Percentiles rank a stretch among this genome's conserved stretches.
These are phyloP conservation scores for Aporophyla nigra DNA, from an alignment of 2,888 invertebrate species.

Conservation along the genomic window DNA sequence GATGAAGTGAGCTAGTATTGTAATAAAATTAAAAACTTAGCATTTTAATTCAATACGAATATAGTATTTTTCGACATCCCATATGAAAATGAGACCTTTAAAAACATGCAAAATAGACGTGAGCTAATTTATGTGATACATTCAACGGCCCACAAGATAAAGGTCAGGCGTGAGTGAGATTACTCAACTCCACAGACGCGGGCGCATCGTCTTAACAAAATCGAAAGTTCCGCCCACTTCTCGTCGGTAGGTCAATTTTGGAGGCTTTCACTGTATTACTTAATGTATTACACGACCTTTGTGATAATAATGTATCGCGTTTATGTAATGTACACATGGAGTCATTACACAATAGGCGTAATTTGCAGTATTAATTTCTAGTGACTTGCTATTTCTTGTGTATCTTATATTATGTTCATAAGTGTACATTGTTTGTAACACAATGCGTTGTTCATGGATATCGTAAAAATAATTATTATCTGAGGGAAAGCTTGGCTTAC, in stretches of 20 bases:
- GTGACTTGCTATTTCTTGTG: constrained; percentile 45
- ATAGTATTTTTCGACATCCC: background rate
- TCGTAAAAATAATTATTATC: constrained; percentile 38
- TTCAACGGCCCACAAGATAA: constrained; percentile 69
- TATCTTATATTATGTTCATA: constrained; percentile 10
- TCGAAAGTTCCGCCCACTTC: constrained; percentile 83
- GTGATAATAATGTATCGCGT: constrained; percentile 66
- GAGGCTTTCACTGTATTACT: constrained; percentile 77
- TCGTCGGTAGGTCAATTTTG: constrained; percentile 78
- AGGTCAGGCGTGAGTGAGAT: constrained; percentile 78
- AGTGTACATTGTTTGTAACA: constrained; percentile 39
- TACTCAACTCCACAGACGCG: constrained; percentile 70
- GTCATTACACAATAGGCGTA: constrained; percentile 60
- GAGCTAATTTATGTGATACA: constrained; percentile 59
- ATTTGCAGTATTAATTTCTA: constrained; percentile 50
- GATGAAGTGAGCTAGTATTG: too few relatives aligned
- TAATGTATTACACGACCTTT: constrained; percentile 76
- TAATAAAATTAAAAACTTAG: too few relatives aligned
- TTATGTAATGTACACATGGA: constrained; percentile 66
- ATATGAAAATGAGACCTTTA: constrained; percentile 28
- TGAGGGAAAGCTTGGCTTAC: constrained; percentile 38
- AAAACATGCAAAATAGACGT: constrained; percentile 62
- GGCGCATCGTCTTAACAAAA: constrained; percentile 77
- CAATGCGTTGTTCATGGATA: constrained; percentile 43
- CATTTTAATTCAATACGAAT: background rate